A percentile compares a stretch with the other conserved stretches of the same genome.
Evolutionary conservation across 2,797 vertebrate species (phyloP).

Genomic region (Intellagama lesueurii): DNA sequence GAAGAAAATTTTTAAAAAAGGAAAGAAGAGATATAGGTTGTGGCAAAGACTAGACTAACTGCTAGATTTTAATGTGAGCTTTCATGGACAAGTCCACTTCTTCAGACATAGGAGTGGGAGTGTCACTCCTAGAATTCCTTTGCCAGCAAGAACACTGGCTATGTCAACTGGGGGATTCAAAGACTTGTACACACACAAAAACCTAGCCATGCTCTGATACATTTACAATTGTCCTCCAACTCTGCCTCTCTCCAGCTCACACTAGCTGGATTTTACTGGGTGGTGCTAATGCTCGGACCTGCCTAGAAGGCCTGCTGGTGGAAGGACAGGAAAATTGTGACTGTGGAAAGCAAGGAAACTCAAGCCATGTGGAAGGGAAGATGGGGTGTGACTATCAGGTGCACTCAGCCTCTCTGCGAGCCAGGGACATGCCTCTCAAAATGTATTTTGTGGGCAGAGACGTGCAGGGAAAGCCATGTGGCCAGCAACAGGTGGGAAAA

Average conservation of each 20-base stretch:
- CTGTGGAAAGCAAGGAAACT: no score
- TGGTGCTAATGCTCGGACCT: not conserved
- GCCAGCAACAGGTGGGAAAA: constrained; percentile 14
- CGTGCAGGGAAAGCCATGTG: not conserved
- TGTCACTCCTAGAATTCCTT: no score
- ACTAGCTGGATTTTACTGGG: not conserved
- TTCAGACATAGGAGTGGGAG: no score
- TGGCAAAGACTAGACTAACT: no score
- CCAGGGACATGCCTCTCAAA: not conserved
- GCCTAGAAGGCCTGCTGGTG: not conserved
- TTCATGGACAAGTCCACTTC: no score
- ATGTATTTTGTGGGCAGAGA: constrained; percentile 7
- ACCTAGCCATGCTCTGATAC: no score
- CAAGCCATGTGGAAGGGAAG: not conserved
- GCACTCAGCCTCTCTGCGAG: not conserved
- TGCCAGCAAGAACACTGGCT: no score
- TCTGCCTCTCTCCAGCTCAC: not conserved
- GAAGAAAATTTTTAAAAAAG: no score
- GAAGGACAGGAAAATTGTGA: not conserved
- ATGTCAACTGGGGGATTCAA: no score
- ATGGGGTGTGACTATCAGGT: not conserved
- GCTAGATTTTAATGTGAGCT: no score
- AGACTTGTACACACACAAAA: no score
- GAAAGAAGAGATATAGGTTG: no score
- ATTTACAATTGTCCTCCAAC: not conserved